Base-by-base conservation (phyloP, 2,797 vertebrate genomes). In the Sebastes iracundus region DNA sequence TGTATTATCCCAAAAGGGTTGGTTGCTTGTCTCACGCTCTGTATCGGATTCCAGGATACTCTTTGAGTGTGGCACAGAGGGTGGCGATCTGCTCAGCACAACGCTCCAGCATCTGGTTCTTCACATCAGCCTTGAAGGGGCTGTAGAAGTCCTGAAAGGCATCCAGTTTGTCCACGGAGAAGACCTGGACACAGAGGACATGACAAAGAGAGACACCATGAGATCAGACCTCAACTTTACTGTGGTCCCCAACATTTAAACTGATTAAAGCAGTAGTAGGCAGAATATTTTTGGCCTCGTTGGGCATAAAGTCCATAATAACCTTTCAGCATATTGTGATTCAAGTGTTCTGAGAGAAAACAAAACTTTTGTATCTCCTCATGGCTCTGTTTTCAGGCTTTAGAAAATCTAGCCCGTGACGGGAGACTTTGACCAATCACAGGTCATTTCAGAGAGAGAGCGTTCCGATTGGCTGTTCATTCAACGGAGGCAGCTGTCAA, bases 101-200 rank as follows among this genome's bases (percentile, higher is more conserved):
- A 6, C 97, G 96, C 90, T 99, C 98, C 95, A 99, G 85, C 88
- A 98, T 97, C 1, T 97, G 97, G 74, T 96, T 97, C 93, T 98
- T 99, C 94, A 99, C 96, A 74, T 99, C 98, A 2, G 96, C 96
- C 95, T 99, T 99, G 90, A 97, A 98, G 0, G 98, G 98, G 83
- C 98, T 99, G 94, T 99, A 99, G 90, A 99, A 98, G 94, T 98
- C 98, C 89, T 99, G 98, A 94, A 99, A 99, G 93, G 97, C 97
- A 81, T 98, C 97, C 0, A 93, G 89, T 2, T 96, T 97, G 86
- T 97, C 98, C 95, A 99, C 86, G 25, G 98, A 98, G 67, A 92
- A 95, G 75, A 96, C 95, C 95, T 96, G 71, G 25, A 49, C 10
- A 75, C 8, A 78, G 0, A 56, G 3, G 6, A 76, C 53, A 82